phyloP scores from a whole-genome alignment of 2,888 invertebrate genomes.

The Aphrophora alni region DNA sequence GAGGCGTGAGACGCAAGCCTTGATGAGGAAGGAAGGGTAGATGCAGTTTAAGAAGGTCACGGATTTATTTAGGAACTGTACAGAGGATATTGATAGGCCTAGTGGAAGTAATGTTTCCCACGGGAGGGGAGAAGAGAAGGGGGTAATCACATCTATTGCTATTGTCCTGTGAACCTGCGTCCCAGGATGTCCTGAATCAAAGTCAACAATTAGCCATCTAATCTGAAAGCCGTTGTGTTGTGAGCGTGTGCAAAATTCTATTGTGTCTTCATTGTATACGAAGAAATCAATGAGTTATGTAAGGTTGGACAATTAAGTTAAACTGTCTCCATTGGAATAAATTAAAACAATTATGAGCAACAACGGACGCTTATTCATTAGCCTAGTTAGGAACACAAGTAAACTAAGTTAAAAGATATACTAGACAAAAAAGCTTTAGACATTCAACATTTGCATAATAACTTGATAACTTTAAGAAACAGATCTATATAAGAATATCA shows the following conservation, averaged over 20 bases:
- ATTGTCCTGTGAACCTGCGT: neutral
- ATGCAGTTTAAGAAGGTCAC: neutral
- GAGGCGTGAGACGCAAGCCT: neutral
- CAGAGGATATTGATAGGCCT: neutral
- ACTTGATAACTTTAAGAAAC: too few species aligned
- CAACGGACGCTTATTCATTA: too few species aligned
- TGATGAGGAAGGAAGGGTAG: neutral
- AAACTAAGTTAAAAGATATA: too few species aligned
- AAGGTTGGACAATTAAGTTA: neutral
- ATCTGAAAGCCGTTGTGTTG: neutral
- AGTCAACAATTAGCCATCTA: neutral
- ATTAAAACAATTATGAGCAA: too few species aligned
- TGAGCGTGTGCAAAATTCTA: neutral
- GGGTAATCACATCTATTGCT: neutral
- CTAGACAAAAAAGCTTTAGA: too few species aligned
- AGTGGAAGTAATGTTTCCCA: constrained; percentile 1
- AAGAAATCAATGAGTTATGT: neutral
- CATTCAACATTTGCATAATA: too few species aligned
- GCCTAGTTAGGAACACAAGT: too few species aligned
- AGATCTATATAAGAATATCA: too few species aligned
- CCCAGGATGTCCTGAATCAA: constrained; percentile 2
- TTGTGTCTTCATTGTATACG: neutral
- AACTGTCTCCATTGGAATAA: neutral
- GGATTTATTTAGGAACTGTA: neutral
- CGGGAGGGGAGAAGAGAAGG: neutral